Conservation (phyloP, 1,140 invertebrate genomes). For the Anadara kagoshimensis region DNA sequence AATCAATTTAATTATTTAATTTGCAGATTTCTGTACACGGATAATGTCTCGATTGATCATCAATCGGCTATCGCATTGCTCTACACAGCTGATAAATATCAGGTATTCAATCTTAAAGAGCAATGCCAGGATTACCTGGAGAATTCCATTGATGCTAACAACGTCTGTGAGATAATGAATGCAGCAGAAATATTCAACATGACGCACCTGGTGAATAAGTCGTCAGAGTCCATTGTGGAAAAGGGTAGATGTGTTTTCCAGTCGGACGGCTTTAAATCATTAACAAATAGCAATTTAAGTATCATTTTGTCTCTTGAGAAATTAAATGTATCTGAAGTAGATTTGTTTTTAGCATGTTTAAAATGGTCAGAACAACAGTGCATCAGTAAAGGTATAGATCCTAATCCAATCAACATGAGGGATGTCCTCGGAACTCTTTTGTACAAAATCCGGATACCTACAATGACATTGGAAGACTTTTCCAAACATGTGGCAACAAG, state of each 20-base stretch:
- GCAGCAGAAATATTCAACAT: constrained; percentile 34
- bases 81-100: constrained; percentile 33
- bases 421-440: constrained; percentile 5
- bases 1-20: background rate
- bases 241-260: constrained; percentile 28
- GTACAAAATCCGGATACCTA: constrained; percentile 18
- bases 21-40: constrained; percentile 38
- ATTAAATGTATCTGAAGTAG: constrained; percentile 5
- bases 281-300: constrained; percentile 24
- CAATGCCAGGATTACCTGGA: constrained; percentile 33
- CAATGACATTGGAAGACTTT: constrained; percentile 24
- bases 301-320: constrained; percentile 20
- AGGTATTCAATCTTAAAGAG: constrained; percentile 17
- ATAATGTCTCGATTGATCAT: constrained; percentile 25
- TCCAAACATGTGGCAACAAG: constrained; percentile 24
- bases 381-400: constrained; percentile 7
- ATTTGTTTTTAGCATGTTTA: constrained; percentile 9
- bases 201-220: constrained; percentile 11
- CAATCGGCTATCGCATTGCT: constrained; percentile 27
- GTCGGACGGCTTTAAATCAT: constrained; percentile 21
- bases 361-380: constrained; percentile 6
- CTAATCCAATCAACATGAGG: constrained; percentile 3
- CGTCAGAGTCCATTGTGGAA: constrained; percentile 25
- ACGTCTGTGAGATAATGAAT: constrained; percentile 30
- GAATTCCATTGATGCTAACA: constrained; percentile 23